phyloP scores from a whole-genome alignment of 2,888 invertebrate species.

The Agrochola lychnidis region DNA sequence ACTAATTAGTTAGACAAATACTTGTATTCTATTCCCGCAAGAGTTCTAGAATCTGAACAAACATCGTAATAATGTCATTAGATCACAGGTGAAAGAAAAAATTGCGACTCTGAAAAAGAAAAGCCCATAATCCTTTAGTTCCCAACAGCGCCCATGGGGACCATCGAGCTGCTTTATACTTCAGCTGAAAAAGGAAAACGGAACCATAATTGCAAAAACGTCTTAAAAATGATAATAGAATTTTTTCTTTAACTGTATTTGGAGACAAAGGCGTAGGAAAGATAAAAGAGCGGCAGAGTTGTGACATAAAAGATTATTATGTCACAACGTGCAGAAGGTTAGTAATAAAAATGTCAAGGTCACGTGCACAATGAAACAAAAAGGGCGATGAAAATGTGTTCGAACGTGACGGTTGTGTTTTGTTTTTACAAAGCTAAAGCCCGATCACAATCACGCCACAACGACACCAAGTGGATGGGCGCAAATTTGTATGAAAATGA shows the following conservation, averaged over 20 bases:
- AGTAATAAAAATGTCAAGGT: slow-evolving; percentile 19
- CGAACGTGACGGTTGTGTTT: not conserved
- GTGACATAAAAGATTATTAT: slow-evolving; percentile 1
- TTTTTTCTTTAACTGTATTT: slow-evolving; percentile 55
- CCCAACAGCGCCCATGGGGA: slow-evolving; percentile 49
- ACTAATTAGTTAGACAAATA: not conserved
- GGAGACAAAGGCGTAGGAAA: slow-evolving; percentile 55
- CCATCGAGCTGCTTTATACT: slow-evolving; percentile 32
- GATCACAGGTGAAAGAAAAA: slow-evolving; percentile 24
- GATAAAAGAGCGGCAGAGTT: slow-evolving; percentile 46
- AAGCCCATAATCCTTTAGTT: slow-evolving; percentile 41
- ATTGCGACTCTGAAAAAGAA: slow-evolving; percentile 14
- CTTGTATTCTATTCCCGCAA: slow-evolving; percentile 7
- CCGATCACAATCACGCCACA: too few relatives aligned
- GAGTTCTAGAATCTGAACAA: slow-evolving; percentile 5
- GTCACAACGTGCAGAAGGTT: slow-evolving; percentile 44
- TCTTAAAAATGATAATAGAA: slow-evolving; percentile 54
- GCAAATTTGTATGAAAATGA: too few relatives aligned
- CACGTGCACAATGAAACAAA: not conserved
- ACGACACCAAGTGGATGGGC: too few relatives aligned
- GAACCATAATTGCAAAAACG: slow-evolving; percentile 46
- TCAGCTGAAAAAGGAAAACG: slow-evolving; percentile 31
- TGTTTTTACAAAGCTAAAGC: not conserved
- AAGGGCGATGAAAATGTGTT: not conserved
- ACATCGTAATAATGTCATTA: slow-evolving; percentile 22